These are phyloP conservation scores for Helostoma temminkii DNA, from an alignment of 2,797 vertebrate species.

Conservation along the genomic window DNA sequence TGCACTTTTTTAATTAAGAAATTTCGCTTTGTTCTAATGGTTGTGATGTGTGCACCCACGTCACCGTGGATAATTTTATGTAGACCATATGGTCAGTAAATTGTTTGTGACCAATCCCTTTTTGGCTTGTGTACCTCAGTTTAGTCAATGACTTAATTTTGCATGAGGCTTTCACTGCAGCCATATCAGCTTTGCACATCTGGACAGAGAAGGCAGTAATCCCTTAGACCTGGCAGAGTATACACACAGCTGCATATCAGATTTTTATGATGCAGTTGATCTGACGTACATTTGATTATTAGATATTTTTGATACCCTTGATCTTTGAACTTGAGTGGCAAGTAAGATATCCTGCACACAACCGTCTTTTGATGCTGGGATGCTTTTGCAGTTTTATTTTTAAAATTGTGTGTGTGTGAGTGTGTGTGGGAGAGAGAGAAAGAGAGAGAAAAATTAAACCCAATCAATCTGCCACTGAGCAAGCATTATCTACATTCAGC, in stretches of 20 bases:
- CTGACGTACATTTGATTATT: conserved; percentile 28
- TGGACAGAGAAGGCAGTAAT: conserved; percentile 42
- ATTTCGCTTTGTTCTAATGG: neutral
- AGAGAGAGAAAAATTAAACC: neutral
- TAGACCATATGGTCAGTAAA: conserved; percentile 36
- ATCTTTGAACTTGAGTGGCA: conserved; percentile 27
- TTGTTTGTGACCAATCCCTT: conserved; percentile 12
- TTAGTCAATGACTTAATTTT: conserved; percentile 24
- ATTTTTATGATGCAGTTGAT: conserved; percentile 23
- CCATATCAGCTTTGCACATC: conserved; percentile 61
- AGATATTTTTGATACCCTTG: conserved; percentile 17
- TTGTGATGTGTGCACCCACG: conserved; percentile 7
- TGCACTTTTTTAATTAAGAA: neutral
- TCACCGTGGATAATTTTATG: conserved; percentile 18
- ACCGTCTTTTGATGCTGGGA: conserved; percentile 10
- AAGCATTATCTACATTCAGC: neutral
- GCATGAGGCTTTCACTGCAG: conserved; percentile 18
- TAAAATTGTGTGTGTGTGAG: neutral
- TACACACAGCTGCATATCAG: conserved; percentile 15
- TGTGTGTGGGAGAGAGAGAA: neutral
- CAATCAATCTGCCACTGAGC: neutral
- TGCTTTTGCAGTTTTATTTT: neutral
- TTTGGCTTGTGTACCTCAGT: conserved; percentile 22
- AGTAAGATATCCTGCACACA: conserved; percentile 11
- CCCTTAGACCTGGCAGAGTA: conserved; percentile 34